A percentile compares a stretch with the other conserved stretches of the same genome.
Evolutionary conservation across 2,888 invertebrate genomes (phyloP).

Genomic region (Laothoe populi): DNA sequence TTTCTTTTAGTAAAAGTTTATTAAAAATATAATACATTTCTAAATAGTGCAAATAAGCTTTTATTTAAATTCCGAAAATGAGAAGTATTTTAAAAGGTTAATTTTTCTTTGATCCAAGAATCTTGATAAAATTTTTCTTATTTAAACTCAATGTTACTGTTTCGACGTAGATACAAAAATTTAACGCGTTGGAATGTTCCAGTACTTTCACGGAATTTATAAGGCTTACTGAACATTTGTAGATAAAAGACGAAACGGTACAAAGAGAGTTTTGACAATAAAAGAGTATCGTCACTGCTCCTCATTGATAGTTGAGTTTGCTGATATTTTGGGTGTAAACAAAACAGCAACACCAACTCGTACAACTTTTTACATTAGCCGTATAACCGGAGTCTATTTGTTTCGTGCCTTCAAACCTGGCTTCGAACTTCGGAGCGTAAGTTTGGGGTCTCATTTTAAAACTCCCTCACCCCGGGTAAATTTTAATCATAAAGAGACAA

Average conservation of each 20-base stretch:
- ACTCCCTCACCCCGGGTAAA: slow-evolving; percentile 62
- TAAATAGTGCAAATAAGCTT: not conserved
- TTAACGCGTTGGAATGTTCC: slow-evolving; percentile 7
- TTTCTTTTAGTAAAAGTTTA: not conserved
- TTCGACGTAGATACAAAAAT: not conserved
- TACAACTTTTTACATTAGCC: slow-evolving; percentile 79
- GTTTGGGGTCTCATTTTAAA: slow-evolving; percentile 76
- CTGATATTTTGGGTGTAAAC: slow-evolving; percentile 72
- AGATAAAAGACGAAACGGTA: not conserved
- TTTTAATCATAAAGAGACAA: slow-evolving; percentile 80
- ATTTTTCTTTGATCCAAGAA: not conserved
- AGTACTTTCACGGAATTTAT: not conserved
- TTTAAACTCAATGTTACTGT: slow-evolving; percentile 4
- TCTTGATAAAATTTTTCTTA: slow-evolving; percentile 13
- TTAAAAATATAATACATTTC: slow-evolving; percentile 5
- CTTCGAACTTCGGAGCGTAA: slow-evolving; percentile 66
- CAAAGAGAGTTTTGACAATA: slow-evolving; percentile 13
- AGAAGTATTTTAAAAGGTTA: slow-evolving; percentile 2
- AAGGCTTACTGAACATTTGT: not conserved
- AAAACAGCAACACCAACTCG: slow-evolving; percentile 62
- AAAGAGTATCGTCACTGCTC: slow-evolving; percentile 33
- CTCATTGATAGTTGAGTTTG: slow-evolving; percentile 50
- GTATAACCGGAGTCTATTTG: slow-evolving; percentile 66
- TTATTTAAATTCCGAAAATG: not conserved
- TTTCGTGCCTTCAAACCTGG: slow-evolving; percentile 69